These are phyloP conservation scores for Plecotus auritus DNA, from an alignment of 2,113 vertebrate genomes.

Conservation along the genomic window DNA sequence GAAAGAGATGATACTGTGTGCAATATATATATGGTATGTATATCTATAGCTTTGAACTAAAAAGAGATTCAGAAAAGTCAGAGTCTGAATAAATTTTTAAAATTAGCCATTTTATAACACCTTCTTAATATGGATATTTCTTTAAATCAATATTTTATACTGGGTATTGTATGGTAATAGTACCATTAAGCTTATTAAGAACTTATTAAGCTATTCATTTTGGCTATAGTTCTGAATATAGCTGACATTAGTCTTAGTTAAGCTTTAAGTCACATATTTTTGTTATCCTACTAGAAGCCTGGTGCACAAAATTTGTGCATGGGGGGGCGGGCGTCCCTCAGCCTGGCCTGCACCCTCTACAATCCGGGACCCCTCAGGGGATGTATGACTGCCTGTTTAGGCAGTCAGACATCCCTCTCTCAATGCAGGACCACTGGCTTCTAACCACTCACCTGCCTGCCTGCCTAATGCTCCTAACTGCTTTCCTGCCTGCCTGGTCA, in stretches of 20 bases:
- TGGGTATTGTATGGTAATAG: not conserved
- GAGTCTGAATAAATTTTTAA: not conserved
- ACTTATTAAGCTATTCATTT: not conserved
- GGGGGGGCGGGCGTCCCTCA: too few species aligned
- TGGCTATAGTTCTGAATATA: not conserved
- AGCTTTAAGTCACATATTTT: not conserved
- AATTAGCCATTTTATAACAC: not conserved
- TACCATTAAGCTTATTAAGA: not conserved
- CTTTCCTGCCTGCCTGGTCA: too few species aligned
- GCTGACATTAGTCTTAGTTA: not conserved
- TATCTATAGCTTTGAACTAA: not conserved
- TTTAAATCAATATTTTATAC: not conserved
- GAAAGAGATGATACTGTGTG: not conserved
- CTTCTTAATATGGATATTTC: not conserved
- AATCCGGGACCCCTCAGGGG: too few species aligned
- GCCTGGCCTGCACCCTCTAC: too few species aligned
- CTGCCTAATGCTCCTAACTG: too few species aligned
- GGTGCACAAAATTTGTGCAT: too few species aligned
- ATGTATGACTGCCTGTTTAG: too few species aligned
- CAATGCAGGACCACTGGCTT: too few species aligned
- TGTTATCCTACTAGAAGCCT: not conserved
- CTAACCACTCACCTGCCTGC: too few species aligned
- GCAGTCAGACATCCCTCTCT: too few species aligned
- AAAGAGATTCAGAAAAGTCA: not conserved
- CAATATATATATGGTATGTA: not conserved